Conservation (phyloP, 2,888 invertebrate species). For the Eulithis testata region DNA sequence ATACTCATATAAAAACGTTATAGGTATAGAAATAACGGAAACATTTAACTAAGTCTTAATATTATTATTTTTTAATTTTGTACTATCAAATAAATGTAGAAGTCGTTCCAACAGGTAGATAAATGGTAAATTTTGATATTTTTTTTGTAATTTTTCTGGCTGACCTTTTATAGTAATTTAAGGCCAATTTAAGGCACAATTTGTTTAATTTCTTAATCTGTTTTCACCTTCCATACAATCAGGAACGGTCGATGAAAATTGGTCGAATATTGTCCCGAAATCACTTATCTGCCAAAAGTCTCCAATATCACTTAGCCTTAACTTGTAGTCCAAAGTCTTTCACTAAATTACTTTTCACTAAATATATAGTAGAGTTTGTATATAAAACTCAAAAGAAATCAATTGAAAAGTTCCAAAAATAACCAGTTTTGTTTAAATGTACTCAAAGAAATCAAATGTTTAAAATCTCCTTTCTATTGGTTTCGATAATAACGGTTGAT, state of each 20-base stretch:
- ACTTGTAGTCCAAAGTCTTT: constrained; percentile 76
- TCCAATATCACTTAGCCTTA: constrained; percentile 83
- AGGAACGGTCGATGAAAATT: constrained; percentile 78
- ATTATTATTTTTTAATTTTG: constrained; percentile 83
- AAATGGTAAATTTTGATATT: constrained; percentile 77
- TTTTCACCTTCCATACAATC: constrained; percentile 75
- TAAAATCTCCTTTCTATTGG: constrained; percentile 84
- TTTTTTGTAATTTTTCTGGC: constrained; percentile 72
- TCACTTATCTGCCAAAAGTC: constrained; percentile 72
- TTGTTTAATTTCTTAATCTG: constrained; percentile 64
- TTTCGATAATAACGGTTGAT: constrained; percentile 84
- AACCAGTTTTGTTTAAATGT: constrained; percentile 85
- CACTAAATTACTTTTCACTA: constrained; percentile 80
- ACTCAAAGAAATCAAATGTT: constrained; percentile 80
- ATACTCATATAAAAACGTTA: constrained; percentile 79
- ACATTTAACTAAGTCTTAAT: constrained; percentile 81
- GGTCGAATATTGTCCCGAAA: constrained; percentile 78
- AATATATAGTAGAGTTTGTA: constrained; percentile 81
- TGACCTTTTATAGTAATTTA: constrained; percentile 83
- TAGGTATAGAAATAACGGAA: constrained; percentile 81
- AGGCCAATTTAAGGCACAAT: constrained; percentile 85
- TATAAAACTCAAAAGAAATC: constrained; percentile 81
- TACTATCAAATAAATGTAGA: constrained; percentile 84
- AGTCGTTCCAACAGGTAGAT: constrained; percentile 80
- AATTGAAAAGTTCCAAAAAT: constrained; percentile 83